Conservation (phyloP, 2,797 vertebrate genomes). For the Coilia nasus region DNA sequence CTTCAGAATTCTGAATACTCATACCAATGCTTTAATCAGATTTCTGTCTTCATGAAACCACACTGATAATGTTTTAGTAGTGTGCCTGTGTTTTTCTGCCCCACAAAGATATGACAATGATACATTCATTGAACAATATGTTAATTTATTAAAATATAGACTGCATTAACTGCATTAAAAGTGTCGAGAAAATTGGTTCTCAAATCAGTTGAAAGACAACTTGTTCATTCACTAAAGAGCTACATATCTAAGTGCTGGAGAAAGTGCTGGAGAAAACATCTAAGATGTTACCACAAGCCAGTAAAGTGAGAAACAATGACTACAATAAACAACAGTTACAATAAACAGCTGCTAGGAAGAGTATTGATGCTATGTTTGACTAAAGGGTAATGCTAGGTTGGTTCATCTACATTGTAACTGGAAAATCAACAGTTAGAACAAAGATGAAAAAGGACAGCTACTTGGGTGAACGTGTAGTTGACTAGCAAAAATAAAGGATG, state of each 20-base stretch:
- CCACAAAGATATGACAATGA: background rate
- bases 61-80: background rate
- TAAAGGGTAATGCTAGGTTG: background rate
- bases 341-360: background rate
- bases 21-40: too few relatives aligned
- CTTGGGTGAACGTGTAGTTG: background rate
- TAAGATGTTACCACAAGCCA: background rate
- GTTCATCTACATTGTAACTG: background rate
- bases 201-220: background rate
- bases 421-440: background rate
- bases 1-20: too few relatives aligned
- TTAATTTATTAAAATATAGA: too few relatives aligned
- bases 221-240: background rate
- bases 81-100: background rate
- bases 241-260: background rate
- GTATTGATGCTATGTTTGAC: background rate
- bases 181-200: background rate
- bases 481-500: background rate
- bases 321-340: background rate
- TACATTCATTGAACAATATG: background rate
- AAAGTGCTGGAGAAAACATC: background rate
- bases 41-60: too few relatives aligned
- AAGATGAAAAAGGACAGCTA: background rate
- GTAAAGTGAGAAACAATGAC: background rate
- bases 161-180: background rate